These are phyloP conservation scores for Zenarchopterus dispar DNA, from an alignment of 2,797 vertebrate genomes.

Conservation along the genomic window DNA sequence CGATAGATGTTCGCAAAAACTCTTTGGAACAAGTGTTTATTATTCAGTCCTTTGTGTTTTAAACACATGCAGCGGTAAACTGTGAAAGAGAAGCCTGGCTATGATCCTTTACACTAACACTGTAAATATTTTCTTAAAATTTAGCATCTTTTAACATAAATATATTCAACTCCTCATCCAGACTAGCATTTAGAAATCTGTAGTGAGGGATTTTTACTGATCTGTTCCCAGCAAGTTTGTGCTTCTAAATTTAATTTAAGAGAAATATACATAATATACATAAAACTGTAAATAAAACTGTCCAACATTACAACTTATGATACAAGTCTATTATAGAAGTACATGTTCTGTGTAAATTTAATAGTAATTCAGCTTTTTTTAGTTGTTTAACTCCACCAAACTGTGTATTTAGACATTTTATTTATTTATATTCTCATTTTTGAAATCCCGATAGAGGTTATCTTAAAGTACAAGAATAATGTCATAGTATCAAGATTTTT, in stretches of 20 bases:
- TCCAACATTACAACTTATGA: too few relatives aligned
- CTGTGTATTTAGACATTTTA: constrained; percentile 4
- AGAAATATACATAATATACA: too few relatives aligned
- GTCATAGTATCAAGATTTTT: constrained; percentile 1
- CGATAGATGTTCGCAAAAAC: constrained; percentile 56
- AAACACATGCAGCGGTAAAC: background rate
- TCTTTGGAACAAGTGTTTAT: constrained; percentile 47
- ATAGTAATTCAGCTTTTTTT: background rate
- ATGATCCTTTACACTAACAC: background rate
- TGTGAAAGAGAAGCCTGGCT: background rate
- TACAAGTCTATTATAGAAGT: too few relatives aligned
- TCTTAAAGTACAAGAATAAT: constrained; percentile 6
- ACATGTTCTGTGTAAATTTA: too few relatives aligned
- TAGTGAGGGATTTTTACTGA: background rate
- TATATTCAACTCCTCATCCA: too few relatives aligned
- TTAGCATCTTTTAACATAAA: background rate
- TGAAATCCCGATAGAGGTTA: background rate
- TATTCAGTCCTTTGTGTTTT: constrained; percentile 49
- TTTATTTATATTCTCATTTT: too few relatives aligned
- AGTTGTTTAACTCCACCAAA: background rate
- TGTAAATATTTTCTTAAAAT: background rate
- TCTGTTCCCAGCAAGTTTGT: background rate
- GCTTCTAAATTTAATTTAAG: background rate
- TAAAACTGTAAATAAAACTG: too few relatives aligned
- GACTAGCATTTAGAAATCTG: too few relatives aligned